Percentiles rank a stretch among this genome's conserved stretches.
Conservation (phyloP, 2,113 vertebrate species). For the Cettia cetti region DNA sequence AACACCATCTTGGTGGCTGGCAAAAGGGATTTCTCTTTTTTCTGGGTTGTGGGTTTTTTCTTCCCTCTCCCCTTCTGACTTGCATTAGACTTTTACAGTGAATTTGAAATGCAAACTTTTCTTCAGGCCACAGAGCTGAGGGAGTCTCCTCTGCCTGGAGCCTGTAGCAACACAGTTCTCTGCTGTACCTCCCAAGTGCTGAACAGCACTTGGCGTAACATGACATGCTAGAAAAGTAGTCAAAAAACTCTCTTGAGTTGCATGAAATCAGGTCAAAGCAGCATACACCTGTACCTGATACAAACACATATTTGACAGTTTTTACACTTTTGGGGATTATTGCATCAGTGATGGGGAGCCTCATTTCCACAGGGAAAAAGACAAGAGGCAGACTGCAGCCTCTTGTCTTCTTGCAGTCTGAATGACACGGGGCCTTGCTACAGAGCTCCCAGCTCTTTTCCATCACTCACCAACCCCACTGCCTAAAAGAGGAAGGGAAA, state of each 20-base stretch:
- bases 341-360: background rate
- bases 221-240: background rate
- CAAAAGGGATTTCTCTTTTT: background rate
- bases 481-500: rapidly evolving
- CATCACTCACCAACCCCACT: rapidly evolving
- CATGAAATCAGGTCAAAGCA: background rate
- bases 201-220: background rate
- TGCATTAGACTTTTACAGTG: background rate
- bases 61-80: background rate
- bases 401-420: background rate
- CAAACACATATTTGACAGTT: background rate
- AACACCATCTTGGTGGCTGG: background rate
- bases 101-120: background rate
- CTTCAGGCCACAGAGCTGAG: background rate
- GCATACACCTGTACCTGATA: background rate
- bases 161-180: background rate
- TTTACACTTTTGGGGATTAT: background rate
- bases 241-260: background rate
- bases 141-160: background rate
- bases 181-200: background rate
- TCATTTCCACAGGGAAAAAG: background rate
- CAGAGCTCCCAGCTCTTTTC: rapidly evolving
- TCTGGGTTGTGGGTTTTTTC: background rate
- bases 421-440: background rate
- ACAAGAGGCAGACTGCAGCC: background rate